Conservation (phyloP, 2,113 vertebrate genomes). For the Coptodon rendalli region DNA sequence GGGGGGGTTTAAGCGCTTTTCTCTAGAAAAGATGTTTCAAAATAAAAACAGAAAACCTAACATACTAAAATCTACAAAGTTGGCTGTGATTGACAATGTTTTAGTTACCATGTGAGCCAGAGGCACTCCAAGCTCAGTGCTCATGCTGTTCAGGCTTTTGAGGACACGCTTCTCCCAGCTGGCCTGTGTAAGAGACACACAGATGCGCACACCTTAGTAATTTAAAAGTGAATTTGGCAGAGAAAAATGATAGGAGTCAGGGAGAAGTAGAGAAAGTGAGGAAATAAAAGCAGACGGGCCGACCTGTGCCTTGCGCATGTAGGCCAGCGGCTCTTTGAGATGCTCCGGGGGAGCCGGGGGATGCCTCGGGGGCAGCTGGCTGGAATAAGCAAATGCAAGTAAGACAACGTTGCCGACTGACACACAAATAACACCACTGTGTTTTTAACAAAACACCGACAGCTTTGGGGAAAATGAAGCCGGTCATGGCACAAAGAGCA, state of each 20-base stretch:
- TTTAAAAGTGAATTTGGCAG: not conserved
- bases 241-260: not conserved
- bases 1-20: not conserved
- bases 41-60: not conserved
- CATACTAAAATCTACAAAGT: not conserved
- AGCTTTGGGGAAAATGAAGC: not conserved
- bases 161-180: conserved; percentile 95
- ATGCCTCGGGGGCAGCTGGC: conserved; percentile 79
- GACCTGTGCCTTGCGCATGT: conserved; percentile 97
- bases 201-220: not conserved
- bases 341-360: conserved; percentile 83
- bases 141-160: conserved; percentile 98
- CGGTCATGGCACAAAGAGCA: not conserved
- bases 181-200: conserved; percentile 72
- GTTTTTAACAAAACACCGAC: not conserved
- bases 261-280: not conserved
- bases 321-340: conserved; percentile 89
- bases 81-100: not conserved
- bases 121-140: conserved; percentile 87
- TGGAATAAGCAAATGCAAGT: conserved; percentile 43
- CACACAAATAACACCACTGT: not conserved
- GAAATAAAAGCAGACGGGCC: conserved; percentile 48
- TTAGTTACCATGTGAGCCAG: conserved; percentile 85
- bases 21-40: not conserved
- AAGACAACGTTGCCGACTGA: not conserved